Percentiles rank a stretch among this genome's conserved stretches.
Conservation (phyloP, 1,140 invertebrate genomes). For the Aphaenogaster floridana region DNA sequence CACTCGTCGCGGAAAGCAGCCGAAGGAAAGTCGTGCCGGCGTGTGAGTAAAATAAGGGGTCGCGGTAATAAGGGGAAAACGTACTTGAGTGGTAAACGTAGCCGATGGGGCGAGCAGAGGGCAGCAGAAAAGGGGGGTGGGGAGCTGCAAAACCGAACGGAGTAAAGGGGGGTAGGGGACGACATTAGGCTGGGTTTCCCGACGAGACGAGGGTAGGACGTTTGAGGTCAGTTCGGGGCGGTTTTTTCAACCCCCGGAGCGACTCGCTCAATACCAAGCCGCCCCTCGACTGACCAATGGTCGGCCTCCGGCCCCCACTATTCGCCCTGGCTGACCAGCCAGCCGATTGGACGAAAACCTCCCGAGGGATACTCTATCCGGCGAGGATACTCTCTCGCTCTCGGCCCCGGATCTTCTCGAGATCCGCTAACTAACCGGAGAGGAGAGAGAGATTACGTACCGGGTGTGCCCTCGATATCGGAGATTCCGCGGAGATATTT, state of each 20-base stretch:
- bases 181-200: conserved; percentile 84
- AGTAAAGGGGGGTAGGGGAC: conserved; percentile 67
- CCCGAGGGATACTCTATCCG: conserved; percentile 84
- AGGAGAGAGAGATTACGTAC: conserved; percentile 82
- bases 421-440: conserved; percentile 85
- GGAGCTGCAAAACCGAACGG: conserved; percentile 67
- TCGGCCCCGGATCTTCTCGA: conserved; percentile 80
- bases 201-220: conserved; percentile 86
- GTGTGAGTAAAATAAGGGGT: conserved; percentile 50
- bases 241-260: conserved; percentile 86
- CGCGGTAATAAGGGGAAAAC: conserved; percentile 54
- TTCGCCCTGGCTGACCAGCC: conserved; percentile 81
- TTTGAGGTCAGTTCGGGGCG: conserved; percentile 87
- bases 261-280: conserved; percentile 85
- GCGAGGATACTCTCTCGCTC: conserved; percentile 75
- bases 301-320: conserved; percentile 83
- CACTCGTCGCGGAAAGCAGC: conserved; percentile 19
- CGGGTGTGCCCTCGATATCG: conserved; percentile 79
- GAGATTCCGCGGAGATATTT: conserved; percentile 58
- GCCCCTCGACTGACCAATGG: conserved; percentile 85
- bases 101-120: conserved; percentile 71
- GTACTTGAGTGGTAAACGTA: conserved; percentile 66
- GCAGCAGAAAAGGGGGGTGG: conserved; percentile 48
- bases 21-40: conserved; percentile 32
- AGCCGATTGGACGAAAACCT: conserved; percentile 85